Evolutionary conservation across 2,888 invertebrate genomes (phyloP), one percentile per base, ranked within the genome.

Genomic region (Cephus sareptanus): DNA sequence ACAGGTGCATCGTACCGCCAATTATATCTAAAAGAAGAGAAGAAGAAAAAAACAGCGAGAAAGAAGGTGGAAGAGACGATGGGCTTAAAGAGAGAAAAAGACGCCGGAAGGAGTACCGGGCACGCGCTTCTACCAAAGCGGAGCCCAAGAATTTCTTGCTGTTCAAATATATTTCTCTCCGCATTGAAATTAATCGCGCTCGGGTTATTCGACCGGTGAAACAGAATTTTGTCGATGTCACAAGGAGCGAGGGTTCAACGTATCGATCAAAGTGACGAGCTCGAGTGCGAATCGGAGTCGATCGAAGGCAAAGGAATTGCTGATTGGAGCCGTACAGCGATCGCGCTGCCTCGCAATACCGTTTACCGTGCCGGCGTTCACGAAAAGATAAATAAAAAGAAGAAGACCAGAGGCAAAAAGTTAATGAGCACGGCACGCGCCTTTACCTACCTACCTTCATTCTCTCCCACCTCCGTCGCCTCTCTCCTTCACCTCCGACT

Each of bases 1-100:
- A 90, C 91, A 91, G 91, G 91, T 91, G 91, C 91, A 91, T 91
- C 90, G 90, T 87, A 89, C 90, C 88, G 91, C 91, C 91, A 91
- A 91, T 91, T 91, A 91, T 91, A 91, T 91, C 91, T 90, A 87
- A 89, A 89, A 82, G 83, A 75, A 69, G 30, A 76, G 31, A 78
- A 81, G 82, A 82, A 33, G 40, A 76, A 37, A n/a, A 34, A 68
- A n/a, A 30, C 30, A 56, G 31, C 15, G 68, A 73, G 75, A 68
- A 82, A 84, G 83, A 84, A 84, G 82, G 15, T 71, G 13, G 71
- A 30, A 83, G 82, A 79, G 83, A 80, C 81, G 78, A 79, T 76
- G 79, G 78, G 79, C 83, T 77, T 68, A 74, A 82, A 80, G 80
- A 79, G 34, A 37, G 77, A 80, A 80, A 80, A 78, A 84, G 83